phyloP scores from a whole-genome alignment of 2,113 vertebrate genomes.

The Ptychochromis oligacanthus region DNA sequence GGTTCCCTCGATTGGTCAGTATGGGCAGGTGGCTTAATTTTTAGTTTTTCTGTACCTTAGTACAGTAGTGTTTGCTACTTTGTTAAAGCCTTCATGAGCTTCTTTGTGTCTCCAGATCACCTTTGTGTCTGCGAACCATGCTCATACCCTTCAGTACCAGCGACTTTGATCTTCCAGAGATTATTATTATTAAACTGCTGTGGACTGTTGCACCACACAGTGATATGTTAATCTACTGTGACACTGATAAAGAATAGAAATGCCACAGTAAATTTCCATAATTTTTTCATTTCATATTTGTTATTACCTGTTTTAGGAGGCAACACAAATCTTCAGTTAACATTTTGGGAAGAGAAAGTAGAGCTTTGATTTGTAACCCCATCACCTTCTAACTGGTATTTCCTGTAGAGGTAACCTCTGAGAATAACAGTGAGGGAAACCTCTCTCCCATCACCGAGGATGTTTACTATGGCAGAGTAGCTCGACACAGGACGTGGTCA shows the following conservation, averaged over 20 bases:
- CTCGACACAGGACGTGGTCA: slow-evolving; percentile 81
- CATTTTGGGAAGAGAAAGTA: slow-evolving; percentile 29
- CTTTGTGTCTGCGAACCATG: slow-evolving; percentile 60
- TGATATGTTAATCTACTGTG: neutral
- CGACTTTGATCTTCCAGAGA: slow-evolving; percentile 13
- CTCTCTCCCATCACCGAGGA: slow-evolving; percentile 85
- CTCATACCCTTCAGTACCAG: slow-evolving; percentile 54
- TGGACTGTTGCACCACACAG: neutral
- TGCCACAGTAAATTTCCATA: neutral
- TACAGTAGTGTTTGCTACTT: slow-evolving; percentile 26
- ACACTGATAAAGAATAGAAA: neutral
- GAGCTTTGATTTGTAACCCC: slow-evolving; percentile 59
- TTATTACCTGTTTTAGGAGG: neutral
- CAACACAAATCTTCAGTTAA: neutral
- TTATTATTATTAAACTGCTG: slow-evolving; percentile 1
- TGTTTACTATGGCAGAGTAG: slow-evolving; percentile 86
- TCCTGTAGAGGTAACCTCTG: slow-evolving; percentile 89
- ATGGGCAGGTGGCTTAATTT: neutral
- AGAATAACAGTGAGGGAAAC: slow-evolving; percentile 91
- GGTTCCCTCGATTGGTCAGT: slow-evolving; percentile 94
- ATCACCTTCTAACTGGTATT: slow-evolving; percentile 79
- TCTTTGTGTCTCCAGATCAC: slow-evolving; percentile 63
- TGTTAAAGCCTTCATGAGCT: slow-evolving; percentile 58
- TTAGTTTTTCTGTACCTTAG: slow-evolving; percentile 22
- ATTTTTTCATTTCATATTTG: neutral